Conservation (phyloP, 2,797 vertebrate species). For the Myiothlypis coronata region DNA sequence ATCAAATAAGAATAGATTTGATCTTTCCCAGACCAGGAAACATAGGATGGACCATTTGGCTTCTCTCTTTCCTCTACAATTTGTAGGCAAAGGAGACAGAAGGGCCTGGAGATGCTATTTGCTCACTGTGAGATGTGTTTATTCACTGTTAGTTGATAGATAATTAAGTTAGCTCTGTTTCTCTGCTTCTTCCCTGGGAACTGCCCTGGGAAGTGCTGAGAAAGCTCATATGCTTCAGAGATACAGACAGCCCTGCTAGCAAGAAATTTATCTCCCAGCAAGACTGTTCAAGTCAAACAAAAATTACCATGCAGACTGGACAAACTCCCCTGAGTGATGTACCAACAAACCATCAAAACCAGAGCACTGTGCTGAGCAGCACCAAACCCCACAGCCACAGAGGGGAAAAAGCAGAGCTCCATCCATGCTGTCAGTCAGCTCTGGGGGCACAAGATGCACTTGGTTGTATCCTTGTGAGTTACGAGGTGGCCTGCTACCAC, state of each 20-base stretch:
- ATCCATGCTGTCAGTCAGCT: rapidly evolving
- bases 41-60: not conserved
- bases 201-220: not conserved
- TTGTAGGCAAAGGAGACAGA: not conserved
- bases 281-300: not conserved
- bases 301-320: not conserved
- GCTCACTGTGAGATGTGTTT: not conserved
- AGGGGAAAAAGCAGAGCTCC: not conserved
- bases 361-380: not conserved
- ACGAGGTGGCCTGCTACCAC: not conserved
- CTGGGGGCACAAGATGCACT: not conserved
- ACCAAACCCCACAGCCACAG: rapidly evolving
- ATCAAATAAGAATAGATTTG: not conserved
- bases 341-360: not conserved
- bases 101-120: not conserved
- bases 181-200: not conserved
- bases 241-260: not conserved
- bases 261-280: not conserved
- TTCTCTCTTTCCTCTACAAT: not conserved
- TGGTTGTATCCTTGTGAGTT: not conserved
- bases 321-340: not conserved
- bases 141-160: not conserved
- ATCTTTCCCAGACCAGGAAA: not conserved
- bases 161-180: conserved; percentile 20
- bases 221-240: not conserved